A percentile compares a stretch with the other conserved stretches of the same genome.
Conservation (phyloP, 2,888 invertebrate genomes). For the Lithophane socia region DNA sequence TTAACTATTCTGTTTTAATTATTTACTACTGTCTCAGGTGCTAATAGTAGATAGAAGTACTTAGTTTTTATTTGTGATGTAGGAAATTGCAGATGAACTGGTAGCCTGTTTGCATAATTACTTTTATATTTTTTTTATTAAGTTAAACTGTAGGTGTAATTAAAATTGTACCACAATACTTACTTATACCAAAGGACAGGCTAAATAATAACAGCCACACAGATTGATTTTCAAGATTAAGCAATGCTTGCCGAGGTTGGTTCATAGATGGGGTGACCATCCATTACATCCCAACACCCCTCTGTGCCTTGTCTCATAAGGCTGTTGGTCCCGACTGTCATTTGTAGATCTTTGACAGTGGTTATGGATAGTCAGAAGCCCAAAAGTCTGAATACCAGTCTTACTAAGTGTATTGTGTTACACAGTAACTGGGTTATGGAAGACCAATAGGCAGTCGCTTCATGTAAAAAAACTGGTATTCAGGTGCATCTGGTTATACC, state of each 20-base stretch:
- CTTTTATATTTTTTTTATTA: neutral
- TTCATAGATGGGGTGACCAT: neutral
- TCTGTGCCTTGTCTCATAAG: no score
- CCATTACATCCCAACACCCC: no score
- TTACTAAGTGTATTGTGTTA: neutral
- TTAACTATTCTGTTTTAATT: neutral
- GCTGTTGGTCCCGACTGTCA: neutral
- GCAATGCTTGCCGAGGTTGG: neutral
- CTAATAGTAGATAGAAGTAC: neutral
- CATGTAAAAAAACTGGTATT: neutral
- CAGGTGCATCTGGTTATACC: no score
- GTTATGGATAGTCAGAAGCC: neutral
- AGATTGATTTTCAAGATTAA: neutral
- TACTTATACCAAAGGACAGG: neutral
- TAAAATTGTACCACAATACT: neutral
- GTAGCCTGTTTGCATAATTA: neutral
- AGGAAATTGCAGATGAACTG: neutral
- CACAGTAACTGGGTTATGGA: neutral
- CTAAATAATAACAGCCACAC: neutral
- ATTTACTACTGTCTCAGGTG: neutral
- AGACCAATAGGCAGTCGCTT: neutral
- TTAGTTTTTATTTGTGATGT: neutral
- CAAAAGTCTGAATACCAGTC: neutral
- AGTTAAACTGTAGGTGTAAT: neutral
- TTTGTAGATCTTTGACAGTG: neutral